A percentile compares a stretch with the other conserved stretches of the same genome.
phyloP scores from a whole-genome alignment of 2,888 invertebrate genomes.

The Mesorhabditis spiculigera region DNA sequence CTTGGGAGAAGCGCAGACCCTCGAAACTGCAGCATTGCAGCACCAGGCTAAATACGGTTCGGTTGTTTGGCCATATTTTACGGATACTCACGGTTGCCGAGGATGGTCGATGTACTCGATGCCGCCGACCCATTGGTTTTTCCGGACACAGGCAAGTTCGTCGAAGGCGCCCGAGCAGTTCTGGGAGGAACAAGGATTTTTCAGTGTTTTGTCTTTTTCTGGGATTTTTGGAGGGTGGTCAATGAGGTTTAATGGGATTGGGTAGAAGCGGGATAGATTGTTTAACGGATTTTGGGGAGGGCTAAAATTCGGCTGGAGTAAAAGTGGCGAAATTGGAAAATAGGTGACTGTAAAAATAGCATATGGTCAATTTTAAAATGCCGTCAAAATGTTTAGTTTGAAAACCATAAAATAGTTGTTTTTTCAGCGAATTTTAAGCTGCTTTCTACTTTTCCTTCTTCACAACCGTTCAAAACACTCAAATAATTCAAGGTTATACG shows the following conservation, averaged over 20 bases:
- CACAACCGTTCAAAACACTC: no score
- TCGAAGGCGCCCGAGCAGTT: constrained; percentile 50
- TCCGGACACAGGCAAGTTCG: constrained; percentile 46
- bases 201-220: neutral
- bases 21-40: constrained; percentile 56
- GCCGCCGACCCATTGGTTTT: constrained; percentile 57
- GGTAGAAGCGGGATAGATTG: neutral
- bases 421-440: no score
- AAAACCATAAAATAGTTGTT: no score
- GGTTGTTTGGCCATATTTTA: neutral
- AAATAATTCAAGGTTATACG: no score
- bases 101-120: constrained; percentile 56
- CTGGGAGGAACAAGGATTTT: constrained; percentile 23
- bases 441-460: no score
- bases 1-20: constrained; percentile 54
- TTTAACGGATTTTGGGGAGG: no score
- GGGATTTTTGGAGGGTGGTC: neutral
- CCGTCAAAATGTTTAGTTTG: no score
- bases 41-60: constrained; percentile 33
- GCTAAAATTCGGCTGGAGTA: no score
- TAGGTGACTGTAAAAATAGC: neutral
- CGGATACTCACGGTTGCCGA: constrained; percentile 43
- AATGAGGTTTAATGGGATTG: neutral
- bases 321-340: neutral
- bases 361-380: no score